Percentiles rank a stretch among this genome's conserved stretches.
phyloP scores from a whole-genome alignment of 2,888 invertebrate genomes.

The Drosophila rubida region DNA sequence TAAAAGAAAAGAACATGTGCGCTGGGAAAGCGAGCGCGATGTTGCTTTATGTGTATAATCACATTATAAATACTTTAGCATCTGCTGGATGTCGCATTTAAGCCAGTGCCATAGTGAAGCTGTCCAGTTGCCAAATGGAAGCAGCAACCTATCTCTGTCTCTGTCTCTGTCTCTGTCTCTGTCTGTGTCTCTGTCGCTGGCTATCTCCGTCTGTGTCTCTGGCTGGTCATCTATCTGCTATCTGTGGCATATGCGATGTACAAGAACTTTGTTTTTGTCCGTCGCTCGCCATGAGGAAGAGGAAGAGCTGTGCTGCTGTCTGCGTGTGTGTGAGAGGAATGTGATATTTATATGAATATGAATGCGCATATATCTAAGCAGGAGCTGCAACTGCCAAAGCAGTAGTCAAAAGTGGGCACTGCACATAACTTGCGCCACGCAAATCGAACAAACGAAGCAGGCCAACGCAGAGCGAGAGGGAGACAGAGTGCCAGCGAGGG shows the following conservation, averaged over 20 bases:
- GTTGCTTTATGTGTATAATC: neutral
- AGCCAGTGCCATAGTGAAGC: conserved; percentile 4
- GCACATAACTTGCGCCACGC: conserved; percentile 48
- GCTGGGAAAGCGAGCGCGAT: no score
- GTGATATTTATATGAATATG: conserved; percentile 32
- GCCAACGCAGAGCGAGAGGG: neutral
- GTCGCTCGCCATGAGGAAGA: neutral
- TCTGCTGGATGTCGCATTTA: neutral
- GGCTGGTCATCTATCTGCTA: conserved; percentile 52
- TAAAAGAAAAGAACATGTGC: no score
- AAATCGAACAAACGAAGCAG: conserved; percentile 40
- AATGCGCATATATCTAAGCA: conserved; percentile 19
- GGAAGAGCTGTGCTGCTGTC: no score
- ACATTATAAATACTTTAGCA: neutral
- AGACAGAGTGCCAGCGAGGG: neutral
- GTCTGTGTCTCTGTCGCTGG: conserved; percentile 44
- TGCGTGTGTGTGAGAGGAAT: conserved; percentile 4
- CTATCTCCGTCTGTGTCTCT: conserved; percentile 9
- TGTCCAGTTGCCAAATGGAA: neutral
- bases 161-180: conserved; percentile 39
- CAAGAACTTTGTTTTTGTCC: conserved; percentile 4
- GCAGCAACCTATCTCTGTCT: conserved; percentile 3
- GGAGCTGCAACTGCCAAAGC: conserved; percentile 9
- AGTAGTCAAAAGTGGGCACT: conserved; percentile 38
- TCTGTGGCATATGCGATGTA: conserved; percentile 56